phyloP scores from a whole-genome alignment of 2,797 vertebrate genomes.

The Fringilla coelebs region DNA sequence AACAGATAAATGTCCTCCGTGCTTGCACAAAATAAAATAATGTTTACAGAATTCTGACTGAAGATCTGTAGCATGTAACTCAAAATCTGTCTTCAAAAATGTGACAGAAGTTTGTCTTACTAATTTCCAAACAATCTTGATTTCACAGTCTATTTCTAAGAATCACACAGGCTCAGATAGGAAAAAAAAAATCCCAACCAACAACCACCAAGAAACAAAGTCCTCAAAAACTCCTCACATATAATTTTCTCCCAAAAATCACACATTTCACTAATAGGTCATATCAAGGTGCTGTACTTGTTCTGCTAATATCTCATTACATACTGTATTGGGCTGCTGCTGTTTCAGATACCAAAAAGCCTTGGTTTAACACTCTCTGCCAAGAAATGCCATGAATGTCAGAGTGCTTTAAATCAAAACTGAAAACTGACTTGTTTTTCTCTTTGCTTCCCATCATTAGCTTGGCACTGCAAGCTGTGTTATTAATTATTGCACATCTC shows the following conservation, averaged over 20 bases:
- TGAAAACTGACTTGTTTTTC: conserved; percentile 29
- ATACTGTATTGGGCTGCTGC: background rate
- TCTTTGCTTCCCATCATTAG: conserved; percentile 27
- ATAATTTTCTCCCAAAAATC: background rate
- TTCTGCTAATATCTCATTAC: background rate
- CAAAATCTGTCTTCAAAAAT: background rate
- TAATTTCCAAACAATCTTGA: background rate
- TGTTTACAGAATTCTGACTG: background rate
- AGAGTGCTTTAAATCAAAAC: conserved; percentile 25
- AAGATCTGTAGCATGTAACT: background rate
- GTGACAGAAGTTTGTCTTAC: background rate
- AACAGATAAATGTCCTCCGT: background rate
- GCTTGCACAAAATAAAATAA: background rate
- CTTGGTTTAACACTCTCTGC: background rate
- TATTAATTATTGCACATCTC: conserved; percentile 35
- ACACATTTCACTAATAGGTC: background rate
- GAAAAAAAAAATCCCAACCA: too few relatives aligned
- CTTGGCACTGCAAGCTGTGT: conserved; percentile 9
- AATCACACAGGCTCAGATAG: background rate
- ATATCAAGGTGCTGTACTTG: background rate
- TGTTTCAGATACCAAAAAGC: background rate
- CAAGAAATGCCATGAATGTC: background rate
- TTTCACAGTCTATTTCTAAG: background rate
- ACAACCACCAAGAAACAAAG: fast-evolving
- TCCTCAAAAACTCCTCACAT: fast-evolving